Percentiles rank a stretch among this genome's conserved stretches.
Evolutionary conservation across 2,797 vertebrate genomes (phyloP).

Genomic region (Lutjanus argentimaculatus): DNA sequence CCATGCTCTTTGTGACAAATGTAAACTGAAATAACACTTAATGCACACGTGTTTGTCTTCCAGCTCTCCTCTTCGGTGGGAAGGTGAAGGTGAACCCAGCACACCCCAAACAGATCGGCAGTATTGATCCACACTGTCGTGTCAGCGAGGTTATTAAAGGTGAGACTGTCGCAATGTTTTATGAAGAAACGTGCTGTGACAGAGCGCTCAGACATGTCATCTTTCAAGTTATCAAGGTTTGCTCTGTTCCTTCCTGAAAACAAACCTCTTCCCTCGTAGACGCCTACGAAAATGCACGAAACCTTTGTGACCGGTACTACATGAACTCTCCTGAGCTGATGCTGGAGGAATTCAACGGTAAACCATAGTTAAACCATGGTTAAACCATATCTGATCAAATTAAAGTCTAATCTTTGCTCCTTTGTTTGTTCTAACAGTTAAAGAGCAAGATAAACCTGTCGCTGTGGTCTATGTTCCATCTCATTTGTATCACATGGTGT

Average conservation of each 20-base stretch:
- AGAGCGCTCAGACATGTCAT: neutral
- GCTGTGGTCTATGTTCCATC: constrained; percentile 97
- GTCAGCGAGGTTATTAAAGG: constrained; percentile 95
- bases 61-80: constrained; percentile 96
- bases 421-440: constrained; percentile 80
- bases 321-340: constrained; percentile 95
- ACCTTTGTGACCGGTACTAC: constrained; percentile 97
- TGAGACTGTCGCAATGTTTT: constrained; percentile 63
- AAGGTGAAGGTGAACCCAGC: constrained; percentile 93
- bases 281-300: constrained; percentile 96
- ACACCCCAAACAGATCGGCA: constrained; percentile 98
- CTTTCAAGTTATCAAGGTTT: neutral
- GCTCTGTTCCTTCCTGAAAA: neutral
- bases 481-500: constrained; percentile 99
- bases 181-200: neutral
- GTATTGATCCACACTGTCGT: constrained; percentile 94
- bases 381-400: neutral
- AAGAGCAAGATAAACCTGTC: constrained; percentile 89
- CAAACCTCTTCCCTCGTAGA: constrained; percentile 82
- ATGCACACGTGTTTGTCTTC: constrained; percentile 23
- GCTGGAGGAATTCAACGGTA: constrained; percentile 94
- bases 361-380: too few species aligned
- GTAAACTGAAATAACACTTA: too few species aligned
- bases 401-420: neutral
- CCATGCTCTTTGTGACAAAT: too few species aligned